phyloP scores from a whole-genome alignment of 2,113 vertebrate genomes.

The Craseonycteris thonglongyai region DNA sequence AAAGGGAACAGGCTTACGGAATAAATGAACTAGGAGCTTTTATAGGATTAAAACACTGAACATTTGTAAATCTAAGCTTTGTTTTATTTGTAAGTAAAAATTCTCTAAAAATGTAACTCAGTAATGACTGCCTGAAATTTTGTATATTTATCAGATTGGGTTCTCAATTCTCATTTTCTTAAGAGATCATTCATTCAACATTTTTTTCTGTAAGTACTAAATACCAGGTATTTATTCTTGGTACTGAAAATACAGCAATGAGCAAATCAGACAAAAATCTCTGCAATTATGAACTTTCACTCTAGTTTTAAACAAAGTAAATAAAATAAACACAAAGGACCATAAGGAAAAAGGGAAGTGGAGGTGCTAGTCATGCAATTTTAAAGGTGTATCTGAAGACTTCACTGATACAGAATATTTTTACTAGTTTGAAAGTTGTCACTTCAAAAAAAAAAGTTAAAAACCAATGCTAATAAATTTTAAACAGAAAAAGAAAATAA shows the following conservation, averaged over 20 bases:
- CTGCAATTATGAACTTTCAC: neutral
- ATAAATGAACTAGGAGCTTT: neutral
- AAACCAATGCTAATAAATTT: slow-evolving; percentile 45
- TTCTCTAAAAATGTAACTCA: slow-evolving; percentile 7
- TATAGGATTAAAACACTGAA: neutral
- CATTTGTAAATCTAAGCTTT: neutral
- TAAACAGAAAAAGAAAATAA: slow-evolving; percentile 51
- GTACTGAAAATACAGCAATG: neutral
- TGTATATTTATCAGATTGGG: neutral
- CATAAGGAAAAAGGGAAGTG: neutral
- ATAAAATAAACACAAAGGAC: neutral
- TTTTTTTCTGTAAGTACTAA: neutral
- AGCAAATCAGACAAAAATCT: slow-evolving; percentile 22
- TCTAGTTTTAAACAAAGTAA: slow-evolving; percentile 4
- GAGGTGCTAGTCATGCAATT: neutral
- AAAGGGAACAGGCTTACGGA: neutral
- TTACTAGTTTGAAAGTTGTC: slow-evolving; percentile 33
- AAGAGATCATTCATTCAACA: neutral
- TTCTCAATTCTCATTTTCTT: neutral
- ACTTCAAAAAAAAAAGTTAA: slow-evolving; percentile 49
- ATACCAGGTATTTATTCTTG: neutral
- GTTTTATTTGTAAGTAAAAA: neutral
- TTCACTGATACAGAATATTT: slow-evolving; percentile 37
- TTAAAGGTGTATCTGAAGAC: neutral
- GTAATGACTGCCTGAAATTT: neutral